These are phyloP conservation scores for Dendrocopos noguchii DNA, from an alignment of 2,113 vertebrate genomes.

Conservation along the genomic window DNA sequence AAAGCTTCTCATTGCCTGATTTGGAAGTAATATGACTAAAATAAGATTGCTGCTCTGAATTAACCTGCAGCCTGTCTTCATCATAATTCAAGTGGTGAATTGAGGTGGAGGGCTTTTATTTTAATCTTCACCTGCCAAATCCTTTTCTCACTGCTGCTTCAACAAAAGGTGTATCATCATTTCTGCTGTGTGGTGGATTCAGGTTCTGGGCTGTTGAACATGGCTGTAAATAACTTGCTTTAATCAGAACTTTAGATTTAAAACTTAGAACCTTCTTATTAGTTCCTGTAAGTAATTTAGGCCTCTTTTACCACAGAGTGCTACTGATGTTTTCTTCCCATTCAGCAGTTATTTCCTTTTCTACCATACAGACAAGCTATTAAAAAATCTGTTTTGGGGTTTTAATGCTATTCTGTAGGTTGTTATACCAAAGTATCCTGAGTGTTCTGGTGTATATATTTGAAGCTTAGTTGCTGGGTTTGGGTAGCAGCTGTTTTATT, in stretches of 20 bases:
- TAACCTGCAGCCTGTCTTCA: not conserved
- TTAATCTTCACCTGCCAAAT: constrained; percentile 35
- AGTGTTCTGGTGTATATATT: not conserved
- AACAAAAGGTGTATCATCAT: not conserved
- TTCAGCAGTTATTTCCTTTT: not conserved
- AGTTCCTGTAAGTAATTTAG: not conserved
- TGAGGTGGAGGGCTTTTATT: constrained; percentile 59
- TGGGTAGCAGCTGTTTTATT: not conserved
- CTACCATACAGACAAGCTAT: not conserved
- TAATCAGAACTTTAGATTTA: constrained; percentile 14
- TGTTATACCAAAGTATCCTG: not conserved
- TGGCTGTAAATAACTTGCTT: constrained; percentile 24
- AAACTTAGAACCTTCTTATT: not conserved
- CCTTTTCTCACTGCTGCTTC: constrained; percentile 38
- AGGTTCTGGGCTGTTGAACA: not conserved
- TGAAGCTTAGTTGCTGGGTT: not conserved
- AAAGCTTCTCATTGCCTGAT: constrained; percentile 60
- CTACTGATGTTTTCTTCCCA: not conserved
- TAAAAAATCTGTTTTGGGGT: not conserved
- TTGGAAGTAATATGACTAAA: constrained; percentile 38
- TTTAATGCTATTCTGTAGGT: not conserved
- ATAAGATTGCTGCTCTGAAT: constrained; percentile 17
- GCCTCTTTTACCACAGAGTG: not conserved
- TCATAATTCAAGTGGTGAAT: not conserved
- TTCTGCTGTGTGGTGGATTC: not conserved